A percentile compares a stretch with the other conserved stretches of the same genome.
Evolutionary conservation across 2,888 invertebrate genomes (phyloP).

Genomic region (Julus scandinavius): DNA sequence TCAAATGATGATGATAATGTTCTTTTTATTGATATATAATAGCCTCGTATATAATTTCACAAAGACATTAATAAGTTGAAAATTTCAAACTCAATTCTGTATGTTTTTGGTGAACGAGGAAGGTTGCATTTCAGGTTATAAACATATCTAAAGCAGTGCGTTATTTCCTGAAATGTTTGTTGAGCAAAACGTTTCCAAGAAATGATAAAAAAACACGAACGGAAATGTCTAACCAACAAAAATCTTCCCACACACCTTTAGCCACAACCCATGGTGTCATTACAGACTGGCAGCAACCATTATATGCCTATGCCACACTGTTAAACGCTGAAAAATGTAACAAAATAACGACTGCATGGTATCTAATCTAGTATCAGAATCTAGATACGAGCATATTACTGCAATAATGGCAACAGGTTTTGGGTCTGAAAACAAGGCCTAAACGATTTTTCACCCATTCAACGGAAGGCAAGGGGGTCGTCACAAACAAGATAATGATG

Average conservation of each 20-base stretch:
- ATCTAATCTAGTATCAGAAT: conserved; percentile 33
- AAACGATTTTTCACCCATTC: not conserved
- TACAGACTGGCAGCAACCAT: not conserved
- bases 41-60: too few relatives aligned
- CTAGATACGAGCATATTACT: conserved; percentile 9
- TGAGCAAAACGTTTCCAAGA: conserved; percentile 40
- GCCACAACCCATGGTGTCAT: conserved; percentile 12
- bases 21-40: too few relatives aligned
- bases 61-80: too few relatives aligned
- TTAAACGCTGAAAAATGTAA: not conserved
- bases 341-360: not conserved
- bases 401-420: conserved; percentile 10
- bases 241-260: conserved; percentile 22
- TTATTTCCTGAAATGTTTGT: conserved; percentile 39
- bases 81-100: too few relatives aligned
- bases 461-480: not conserved
- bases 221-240: conserved; percentile 8
- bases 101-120: too few relatives aligned
- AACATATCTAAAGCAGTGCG: not conserved
- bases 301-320: not conserved
- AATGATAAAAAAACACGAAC: conserved; percentile 19
- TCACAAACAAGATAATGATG: not conserved
- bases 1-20: too few relatives aligned
- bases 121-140: not conserved
- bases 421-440: not conserved